Evolutionary conservation across 2,888 invertebrate genomes (phyloP).

Genomic region (Urechis unicinctus): DNA sequence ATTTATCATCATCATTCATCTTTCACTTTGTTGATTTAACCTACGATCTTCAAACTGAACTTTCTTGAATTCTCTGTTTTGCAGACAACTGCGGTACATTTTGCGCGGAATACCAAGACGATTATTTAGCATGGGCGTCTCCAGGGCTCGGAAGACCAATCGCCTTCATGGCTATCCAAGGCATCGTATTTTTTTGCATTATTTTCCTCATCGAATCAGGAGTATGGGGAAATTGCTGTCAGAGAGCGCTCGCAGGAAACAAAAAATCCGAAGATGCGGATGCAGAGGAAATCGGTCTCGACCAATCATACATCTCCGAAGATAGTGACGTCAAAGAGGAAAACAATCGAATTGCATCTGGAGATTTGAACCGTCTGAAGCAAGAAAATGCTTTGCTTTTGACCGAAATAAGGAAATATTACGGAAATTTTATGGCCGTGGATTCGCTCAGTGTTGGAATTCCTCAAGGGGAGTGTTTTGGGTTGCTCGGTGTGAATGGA

Average conservation of each 20-base stretch:
- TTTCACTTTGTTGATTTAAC: too few relatives aligned
- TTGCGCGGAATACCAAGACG: conserved; percentile 48
- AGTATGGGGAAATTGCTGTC: background rate
- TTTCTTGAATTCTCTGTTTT: too few relatives aligned
- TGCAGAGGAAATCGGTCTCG: background rate
- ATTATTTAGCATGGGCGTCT: conserved; percentile 62
- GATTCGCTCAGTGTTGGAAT: conserved; percentile 66
- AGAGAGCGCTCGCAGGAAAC: background rate
- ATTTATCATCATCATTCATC: too few relatives aligned
- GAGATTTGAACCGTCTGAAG: conserved; percentile 15
- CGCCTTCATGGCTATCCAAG: conserved; percentile 57
- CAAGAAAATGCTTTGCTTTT: conserved; percentile 56
- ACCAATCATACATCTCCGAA: conserved; percentile 1
- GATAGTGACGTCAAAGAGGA: conserved; percentile 45
- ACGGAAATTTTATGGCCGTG: conserved; percentile 59
- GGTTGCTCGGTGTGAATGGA: conserved; percentile 62
- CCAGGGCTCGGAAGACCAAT: conserved; percentile 69
- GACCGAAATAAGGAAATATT: conserved; percentile 56
- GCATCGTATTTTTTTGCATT: conserved; percentile 59
- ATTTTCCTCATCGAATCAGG: conserved; percentile 61
- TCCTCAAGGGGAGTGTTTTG: conserved; percentile 69
- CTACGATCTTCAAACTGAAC: too few relatives aligned
- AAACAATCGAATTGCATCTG: conserved; percentile 32
- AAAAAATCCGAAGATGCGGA: background rate
- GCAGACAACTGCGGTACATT: conserved; percentile 36